Base-by-base conservation (phyloP, 2,888 invertebrate genomes). In the Chorisops tibialis region DNA sequence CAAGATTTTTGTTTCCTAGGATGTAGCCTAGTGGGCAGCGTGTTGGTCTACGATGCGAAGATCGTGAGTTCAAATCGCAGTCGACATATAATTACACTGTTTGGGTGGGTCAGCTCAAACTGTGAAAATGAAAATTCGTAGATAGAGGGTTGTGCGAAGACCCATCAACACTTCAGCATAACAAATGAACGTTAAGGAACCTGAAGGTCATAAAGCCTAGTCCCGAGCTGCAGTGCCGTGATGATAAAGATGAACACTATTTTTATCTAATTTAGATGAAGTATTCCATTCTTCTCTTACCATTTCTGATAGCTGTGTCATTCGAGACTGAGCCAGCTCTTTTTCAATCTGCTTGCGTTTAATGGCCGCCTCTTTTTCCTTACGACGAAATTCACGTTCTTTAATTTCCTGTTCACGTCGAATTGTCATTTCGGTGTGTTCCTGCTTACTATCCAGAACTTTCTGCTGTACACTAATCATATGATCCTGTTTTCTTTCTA, bases 331-430 rank as follows among this genome's bases (percentile, higher is more conserved):
- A 0, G 69, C 67, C 14, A 79, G 50, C 19, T 76, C 72, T 3
- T 72, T 69, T 56, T 76, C 77, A 0, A 72, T 65, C 65, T 73
- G 70, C 5, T 72, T 71, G 45, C 74, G 73, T 11, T 72, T 71
- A 14, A 76, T 22, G 0, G 70, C 76, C 0, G 74, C 72, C 52
- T 74, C 72, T 63, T 73, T 75, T 54, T 77, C 77, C 7, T 74
- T 74, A 47, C 70, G 71, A 0, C 79, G 69, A 64, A 76, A 79
- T 65, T 78, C 78, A 1, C 79, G 74, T 64, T 79, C 79, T 14
- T 76, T 73, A 22, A 73, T 72, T 65, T 79, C 78, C 49, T 75
- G 75, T 7, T 77, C 76, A 11, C 74, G 71, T 0, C 75, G 66
- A 37, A 76, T 73, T 21, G 70, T 70, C 39, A 76, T 69, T 64